Percentiles rank a stretch among this genome's conserved stretches.
phyloP scores from a whole-genome alignment of 64 coral and sea anemone genomes.

The Trachythela sp. region DNA sequence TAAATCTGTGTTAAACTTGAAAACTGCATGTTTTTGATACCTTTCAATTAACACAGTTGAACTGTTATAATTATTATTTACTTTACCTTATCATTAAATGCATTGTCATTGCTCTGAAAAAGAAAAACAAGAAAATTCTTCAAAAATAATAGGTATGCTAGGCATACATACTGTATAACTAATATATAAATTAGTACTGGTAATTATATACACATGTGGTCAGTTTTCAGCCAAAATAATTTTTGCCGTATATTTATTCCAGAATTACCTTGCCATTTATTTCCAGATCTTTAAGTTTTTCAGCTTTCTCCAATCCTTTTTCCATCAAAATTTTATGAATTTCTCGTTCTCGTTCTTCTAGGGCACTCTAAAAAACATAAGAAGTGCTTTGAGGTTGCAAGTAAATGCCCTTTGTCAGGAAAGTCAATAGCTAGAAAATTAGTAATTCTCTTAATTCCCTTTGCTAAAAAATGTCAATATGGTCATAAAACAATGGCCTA shows the following conservation, averaged over 20 bases:
- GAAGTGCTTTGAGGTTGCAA: background rate
- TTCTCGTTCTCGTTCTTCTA: background rate
- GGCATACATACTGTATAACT: too few relatives aligned
- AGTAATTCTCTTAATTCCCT: too few relatives aligned
- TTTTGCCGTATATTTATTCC: too few relatives aligned
- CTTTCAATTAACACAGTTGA: too few relatives aligned
- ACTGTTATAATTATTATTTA: slow-evolving; percentile 55
- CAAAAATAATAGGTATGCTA: too few relatives aligned
- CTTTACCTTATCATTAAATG: slow-evolving; percentile 60
- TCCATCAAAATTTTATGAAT: slow-evolving; percentile 18
- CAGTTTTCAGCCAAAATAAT: too few relatives aligned
- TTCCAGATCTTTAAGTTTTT: background rate
- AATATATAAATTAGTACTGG: too few relatives aligned
- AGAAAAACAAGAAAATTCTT: background rate
- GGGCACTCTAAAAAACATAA: background rate
- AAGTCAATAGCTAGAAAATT: too few relatives aligned
- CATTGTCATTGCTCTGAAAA: slow-evolving; percentile 76
- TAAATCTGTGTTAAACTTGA: too few relatives aligned
- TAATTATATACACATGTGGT: too few relatives aligned
- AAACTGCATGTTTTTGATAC: too few relatives aligned
- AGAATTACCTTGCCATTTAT: background rate
- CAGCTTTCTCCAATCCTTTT: background rate
- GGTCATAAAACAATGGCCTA: background rate
- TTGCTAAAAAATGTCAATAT: background rate
- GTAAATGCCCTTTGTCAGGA: background rate